These are phyloP conservation scores for Amphipyra berbera DNA, from an alignment of 2,888 invertebrate species.

Conservation along the genomic window DNA sequence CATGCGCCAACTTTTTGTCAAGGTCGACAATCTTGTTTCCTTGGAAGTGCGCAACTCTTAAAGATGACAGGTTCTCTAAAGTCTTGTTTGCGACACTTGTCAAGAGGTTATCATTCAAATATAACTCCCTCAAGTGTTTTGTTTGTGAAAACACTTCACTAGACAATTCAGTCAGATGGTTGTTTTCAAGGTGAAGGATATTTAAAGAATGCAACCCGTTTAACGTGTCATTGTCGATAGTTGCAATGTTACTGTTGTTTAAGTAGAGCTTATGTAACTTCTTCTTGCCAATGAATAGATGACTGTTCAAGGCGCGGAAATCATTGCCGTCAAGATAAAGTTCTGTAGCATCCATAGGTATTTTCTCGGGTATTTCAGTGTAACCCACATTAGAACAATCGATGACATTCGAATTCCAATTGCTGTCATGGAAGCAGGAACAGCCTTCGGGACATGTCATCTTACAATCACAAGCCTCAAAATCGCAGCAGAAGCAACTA, in stretches of 20 bases:
- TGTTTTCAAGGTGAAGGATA: conserved; percentile 94
- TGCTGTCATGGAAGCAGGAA: conserved; percentile 95
- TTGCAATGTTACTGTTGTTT: conserved; percentile 93
- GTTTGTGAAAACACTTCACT: conserved; percentile 95
- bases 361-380: conserved; percentile 92
- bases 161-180: conserved; percentile 92
- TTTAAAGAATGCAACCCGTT: conserved; percentile 93
- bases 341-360: conserved; percentile 97
- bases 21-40: conserved; percentile 94
- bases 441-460: conserved; percentile 96
- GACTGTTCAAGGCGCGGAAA: conserved; percentile 93
- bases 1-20: conserved; percentile 91
- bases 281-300: conserved; percentile 96
- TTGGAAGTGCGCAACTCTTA: conserved; percentile 93
- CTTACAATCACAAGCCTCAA: conserved; percentile 96
- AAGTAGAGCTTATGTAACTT: conserved; percentile 93
- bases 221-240: conserved; percentile 94
- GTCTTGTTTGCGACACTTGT: conserved; percentile 93
- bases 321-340: conserved; percentile 95
- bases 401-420: conserved; percentile 95
- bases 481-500: conserved; percentile 96
- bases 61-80: conserved; percentile 92
- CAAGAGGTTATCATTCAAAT: conserved; percentile 94
- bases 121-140: conserved; percentile 93
- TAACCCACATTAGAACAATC: conserved; percentile 94